Evolutionary conservation across 2,888 invertebrate species (phyloP).

Genomic region (Eremobia ochroleuca): DNA sequence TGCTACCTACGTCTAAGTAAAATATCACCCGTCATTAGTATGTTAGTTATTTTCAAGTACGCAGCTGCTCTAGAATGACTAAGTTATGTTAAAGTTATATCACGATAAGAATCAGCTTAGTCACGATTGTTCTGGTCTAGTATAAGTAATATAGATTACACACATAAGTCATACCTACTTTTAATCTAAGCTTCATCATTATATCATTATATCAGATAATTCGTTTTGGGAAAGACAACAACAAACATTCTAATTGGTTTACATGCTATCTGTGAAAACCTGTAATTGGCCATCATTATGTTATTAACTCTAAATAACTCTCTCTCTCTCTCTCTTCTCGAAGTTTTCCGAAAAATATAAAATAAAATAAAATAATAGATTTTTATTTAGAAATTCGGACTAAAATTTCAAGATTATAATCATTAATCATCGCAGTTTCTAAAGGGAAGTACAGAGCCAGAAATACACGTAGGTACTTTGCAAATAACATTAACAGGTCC

Average conservation of each 20-base stretch:
- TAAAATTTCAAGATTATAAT: not conserved
- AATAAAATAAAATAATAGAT: too few relatives aligned
- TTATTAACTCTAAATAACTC: too few relatives aligned
- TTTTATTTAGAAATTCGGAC: too few relatives aligned
- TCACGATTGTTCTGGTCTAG: slow-evolving; percentile 13
- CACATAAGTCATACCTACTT: not conserved
- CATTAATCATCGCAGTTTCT: not conserved
- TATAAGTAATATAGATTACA: not conserved
- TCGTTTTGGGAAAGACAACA: not conserved
- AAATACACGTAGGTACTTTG: slow-evolving; percentile 19
- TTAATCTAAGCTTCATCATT: not conserved
- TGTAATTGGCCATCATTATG: too few relatives aligned
- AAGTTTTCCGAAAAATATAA: too few relatives aligned
- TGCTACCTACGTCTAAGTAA: not conserved
- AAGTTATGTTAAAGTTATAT: slow-evolving; percentile 14
- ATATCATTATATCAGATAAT: too few relatives aligned
- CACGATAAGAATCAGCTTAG: slow-evolving; percentile 3
- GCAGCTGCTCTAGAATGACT: slow-evolving; percentile 50
- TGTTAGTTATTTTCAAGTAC: slow-evolving; percentile 9
- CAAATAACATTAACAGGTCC: slow-evolving; percentile 41
- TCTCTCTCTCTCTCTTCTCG: too few relatives aligned
- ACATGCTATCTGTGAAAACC: too few relatives aligned
- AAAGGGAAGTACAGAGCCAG: slow-evolving; percentile 3
- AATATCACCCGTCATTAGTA: not conserved
- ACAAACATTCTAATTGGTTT: too few relatives aligned